These are phyloP conservation scores for Mus spretus DNA, from an alignment of 2,797 vertebrate species.

Conservation along the genomic window DNA sequence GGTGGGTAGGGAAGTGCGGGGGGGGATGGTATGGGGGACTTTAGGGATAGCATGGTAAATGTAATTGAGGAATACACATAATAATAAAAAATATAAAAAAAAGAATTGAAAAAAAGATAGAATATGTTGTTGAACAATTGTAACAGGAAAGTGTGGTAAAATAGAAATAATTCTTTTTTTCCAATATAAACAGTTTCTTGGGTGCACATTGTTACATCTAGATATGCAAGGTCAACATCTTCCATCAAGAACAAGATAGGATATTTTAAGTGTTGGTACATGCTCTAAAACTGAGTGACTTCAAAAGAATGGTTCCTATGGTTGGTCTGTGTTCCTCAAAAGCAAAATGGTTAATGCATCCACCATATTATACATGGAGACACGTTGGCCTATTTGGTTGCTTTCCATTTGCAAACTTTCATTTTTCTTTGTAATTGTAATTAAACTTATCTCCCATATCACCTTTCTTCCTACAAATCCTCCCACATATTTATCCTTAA, in stretches of 20 bases:
- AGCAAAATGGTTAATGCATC: too few relatives aligned
- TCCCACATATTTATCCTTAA: background rate
- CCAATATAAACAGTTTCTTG: slow-evolving; percentile 34
- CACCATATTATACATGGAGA: background rate
- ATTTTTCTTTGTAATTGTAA: background rate
- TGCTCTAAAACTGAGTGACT: background rate
- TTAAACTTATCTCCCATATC: background rate
- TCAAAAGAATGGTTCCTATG: background rate
- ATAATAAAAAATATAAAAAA: too few relatives aligned
- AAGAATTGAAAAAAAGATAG: background rate
- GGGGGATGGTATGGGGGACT: too few relatives aligned
- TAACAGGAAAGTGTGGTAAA: background rate
- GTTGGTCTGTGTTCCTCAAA: background rate
- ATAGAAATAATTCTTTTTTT: slow-evolving; percentile 10
- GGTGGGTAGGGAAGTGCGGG: too few relatives aligned
- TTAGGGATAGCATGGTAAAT: too few relatives aligned
- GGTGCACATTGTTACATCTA: slow-evolving; percentile 14
- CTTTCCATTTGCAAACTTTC: background rate
- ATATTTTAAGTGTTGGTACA: background rate
- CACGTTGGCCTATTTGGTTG: too few relatives aligned
- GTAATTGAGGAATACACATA: too few relatives aligned
- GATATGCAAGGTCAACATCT: background rate
- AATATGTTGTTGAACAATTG: background rate
- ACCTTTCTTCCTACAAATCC: background rate
- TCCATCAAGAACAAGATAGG: background rate